These are phyloP conservation scores for Chrysoperla carnea DNA, from an alignment of 1,140 invertebrate species.

Conservation along the genomic window DNA sequence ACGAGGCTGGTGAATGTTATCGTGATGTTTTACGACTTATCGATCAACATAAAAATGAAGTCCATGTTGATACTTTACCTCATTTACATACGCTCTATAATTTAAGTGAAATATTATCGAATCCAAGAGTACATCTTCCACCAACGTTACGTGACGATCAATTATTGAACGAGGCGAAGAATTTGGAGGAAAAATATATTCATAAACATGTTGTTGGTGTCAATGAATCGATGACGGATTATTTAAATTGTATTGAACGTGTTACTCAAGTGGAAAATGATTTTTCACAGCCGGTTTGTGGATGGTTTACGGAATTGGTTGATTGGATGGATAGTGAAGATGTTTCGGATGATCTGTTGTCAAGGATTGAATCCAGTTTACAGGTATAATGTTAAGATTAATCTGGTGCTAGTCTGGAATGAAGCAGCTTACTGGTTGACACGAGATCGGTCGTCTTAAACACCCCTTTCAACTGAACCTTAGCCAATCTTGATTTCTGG, in stretches of 20 bases:
- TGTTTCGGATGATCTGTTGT: constrained; percentile 7
- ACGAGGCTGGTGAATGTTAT: constrained; percentile 38
- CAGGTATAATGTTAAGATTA: too few species aligned
- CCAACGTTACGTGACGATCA: constrained; percentile 32
- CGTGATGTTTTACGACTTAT: constrained; percentile 34
- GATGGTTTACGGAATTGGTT: constrained; percentile 14
- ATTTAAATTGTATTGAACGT: too few species aligned
- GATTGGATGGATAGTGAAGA: constrained; percentile 10
- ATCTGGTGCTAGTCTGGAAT: too few species aligned
- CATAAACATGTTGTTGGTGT: constrained; percentile 19
- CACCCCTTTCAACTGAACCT: too few species aligned
- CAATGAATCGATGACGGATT: not conserved
- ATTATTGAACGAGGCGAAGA: constrained; percentile 27
- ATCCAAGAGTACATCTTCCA: constrained; percentile 14
- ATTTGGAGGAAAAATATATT: constrained; percentile 41
- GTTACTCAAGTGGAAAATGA: too few species aligned
- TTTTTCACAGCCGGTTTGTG: too few species aligned
- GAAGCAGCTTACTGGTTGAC: too few species aligned
- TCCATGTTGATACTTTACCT: constrained; percentile 27
- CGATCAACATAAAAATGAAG: constrained; percentile 9
- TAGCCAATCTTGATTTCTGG: too few species aligned
- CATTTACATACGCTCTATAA: constrained; percentile 54
- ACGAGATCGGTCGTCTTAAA: too few species aligned
- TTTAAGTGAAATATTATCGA: constrained; percentile 27
- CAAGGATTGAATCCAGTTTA: not conserved